Base-by-base conservation (phyloP, 2,797 vertebrate species). In the Melanogrammus aeglefinus region DNA sequence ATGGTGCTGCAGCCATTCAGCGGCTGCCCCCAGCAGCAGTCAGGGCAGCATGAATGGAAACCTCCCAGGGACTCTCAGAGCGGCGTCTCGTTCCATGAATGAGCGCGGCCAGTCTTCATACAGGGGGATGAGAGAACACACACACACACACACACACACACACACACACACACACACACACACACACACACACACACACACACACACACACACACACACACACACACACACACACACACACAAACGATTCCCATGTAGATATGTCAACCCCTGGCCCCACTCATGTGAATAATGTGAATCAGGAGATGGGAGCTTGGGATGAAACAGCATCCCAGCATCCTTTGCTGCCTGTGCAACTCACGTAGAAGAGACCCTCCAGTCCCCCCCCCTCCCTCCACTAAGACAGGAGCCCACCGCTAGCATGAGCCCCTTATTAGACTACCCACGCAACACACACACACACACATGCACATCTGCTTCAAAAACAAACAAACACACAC, bases 241-340 rank as follows among this genome's bases (percentile, higher is more conserved):
- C 10, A 27, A 21, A 71, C 70, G 36, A 73, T 24, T 74, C 33
- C 27, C 27, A 41, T 47, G 84, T 77, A 76, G 80, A 77, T 66
- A 73, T 77, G 77, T 75, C 78, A 79, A 6, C 85, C 86, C 84
- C 76, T 82, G 85, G 88, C 89, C 87, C 79, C 74, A 78, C 88
- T 91, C 80, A 74, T 88, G 86, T 92, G 89, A 83, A 88, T 13
- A 88, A 92, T 90, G 87, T 84, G 85, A 92, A 92, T 89, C 88
- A 92, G 84, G 81, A 80, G 81, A 80, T 51, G 75, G 75, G 77
- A 81, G 83, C 81, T 80, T 81, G 47, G 80, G 85, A 90, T 88
- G 77, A 80, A 57, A 82, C 75, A 24, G 82, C 84, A 79, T 77
- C 75, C 83, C 77, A 70, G 27, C 39, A 38, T 66, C 74, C 57